Conservation (phyloP, 2,888 invertebrate species). For the Lordiphosa andalusiaca region DNA sequence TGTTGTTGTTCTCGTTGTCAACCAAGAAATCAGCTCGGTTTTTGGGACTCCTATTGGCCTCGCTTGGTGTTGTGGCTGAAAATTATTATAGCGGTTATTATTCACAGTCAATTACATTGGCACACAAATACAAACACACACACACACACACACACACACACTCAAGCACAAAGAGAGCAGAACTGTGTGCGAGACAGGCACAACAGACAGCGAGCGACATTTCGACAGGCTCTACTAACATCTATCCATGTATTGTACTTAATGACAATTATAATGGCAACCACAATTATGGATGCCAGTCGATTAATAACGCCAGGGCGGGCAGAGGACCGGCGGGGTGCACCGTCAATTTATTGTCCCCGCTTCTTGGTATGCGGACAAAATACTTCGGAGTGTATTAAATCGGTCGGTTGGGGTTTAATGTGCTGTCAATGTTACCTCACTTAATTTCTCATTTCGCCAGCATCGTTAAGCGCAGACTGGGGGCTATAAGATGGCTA, state of each 20-base stretch:
- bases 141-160: conserved; percentile 17
- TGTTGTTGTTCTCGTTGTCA: conserved; percentile 28
- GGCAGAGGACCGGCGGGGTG: conserved; percentile 20
- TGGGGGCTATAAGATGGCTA: conserved; percentile 2
- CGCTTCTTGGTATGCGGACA: conserved; percentile 29
- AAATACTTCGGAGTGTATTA: conserved; percentile 66
- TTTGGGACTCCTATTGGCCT: conserved; percentile 34
- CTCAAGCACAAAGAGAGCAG: conserved; percentile 1
- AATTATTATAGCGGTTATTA: conserved; percentile 76
- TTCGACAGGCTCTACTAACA: conserved; percentile 66
- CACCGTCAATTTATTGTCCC: conserved; percentile 29
- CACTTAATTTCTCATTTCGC: conserved; percentile 62
- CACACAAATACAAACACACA: conserved; percentile 42
- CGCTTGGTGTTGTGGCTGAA: conserved; percentile 59
- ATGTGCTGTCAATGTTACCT: conserved; percentile 65
- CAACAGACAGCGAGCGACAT: conserved; percentile 53
- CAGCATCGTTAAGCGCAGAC: conserved; percentile 19
- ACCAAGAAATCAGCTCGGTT: conserved; percentile 15
- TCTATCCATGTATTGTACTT: conserved; percentile 72
- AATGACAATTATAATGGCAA: conserved; percentile 73
- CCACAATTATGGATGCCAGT: conserved; percentile 71
- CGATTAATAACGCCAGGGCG: conserved; percentile 61
- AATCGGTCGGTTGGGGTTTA: conserved; percentile 48
- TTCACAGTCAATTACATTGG: conserved; percentile 75
- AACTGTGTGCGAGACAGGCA: conserved; percentile 14